phyloP scores from a whole-genome alignment of 2,113 vertebrate genomes.

The Microtus oregoni region DNA sequence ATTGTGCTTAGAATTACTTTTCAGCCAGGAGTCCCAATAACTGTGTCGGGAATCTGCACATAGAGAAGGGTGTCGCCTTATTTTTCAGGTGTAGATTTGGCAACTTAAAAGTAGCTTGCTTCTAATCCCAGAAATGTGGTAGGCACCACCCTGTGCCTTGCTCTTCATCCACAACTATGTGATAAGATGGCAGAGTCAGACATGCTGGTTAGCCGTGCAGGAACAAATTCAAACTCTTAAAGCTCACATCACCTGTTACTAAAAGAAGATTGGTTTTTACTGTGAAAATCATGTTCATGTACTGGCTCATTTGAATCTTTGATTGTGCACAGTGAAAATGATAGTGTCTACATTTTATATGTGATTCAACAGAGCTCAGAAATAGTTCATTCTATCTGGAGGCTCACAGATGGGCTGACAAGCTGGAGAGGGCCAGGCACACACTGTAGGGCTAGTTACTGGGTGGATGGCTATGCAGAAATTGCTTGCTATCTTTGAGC shows the following conservation, averaged over 20 bases:
- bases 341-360: neutral
- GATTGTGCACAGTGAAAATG: neutral
- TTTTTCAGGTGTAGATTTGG: neutral
- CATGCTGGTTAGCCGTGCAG: neutral
- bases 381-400: neutral
- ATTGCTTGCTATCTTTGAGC: neutral
- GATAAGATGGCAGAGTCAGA: neutral
- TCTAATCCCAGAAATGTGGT: neutral
- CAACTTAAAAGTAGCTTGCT: slow-evolving; percentile 28
- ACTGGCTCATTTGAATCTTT: slow-evolving; percentile 29
- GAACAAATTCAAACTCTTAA: neutral
- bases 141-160: neutral
- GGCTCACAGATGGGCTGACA: neutral
- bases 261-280: neutral
- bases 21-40: neutral
- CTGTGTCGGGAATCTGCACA: neutral
- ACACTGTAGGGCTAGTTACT: neutral
- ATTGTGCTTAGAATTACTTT: neutral
- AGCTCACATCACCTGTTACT: neutral
- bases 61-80: neutral
- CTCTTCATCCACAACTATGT: neutral
- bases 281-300: neutral
- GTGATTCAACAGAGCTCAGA: slow-evolving; percentile 24
- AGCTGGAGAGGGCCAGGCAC: neutral
- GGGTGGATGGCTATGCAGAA: neutral